Conservation (phyloP, 2,797 vertebrate species). For the Loris lydekkerianus region DNA sequence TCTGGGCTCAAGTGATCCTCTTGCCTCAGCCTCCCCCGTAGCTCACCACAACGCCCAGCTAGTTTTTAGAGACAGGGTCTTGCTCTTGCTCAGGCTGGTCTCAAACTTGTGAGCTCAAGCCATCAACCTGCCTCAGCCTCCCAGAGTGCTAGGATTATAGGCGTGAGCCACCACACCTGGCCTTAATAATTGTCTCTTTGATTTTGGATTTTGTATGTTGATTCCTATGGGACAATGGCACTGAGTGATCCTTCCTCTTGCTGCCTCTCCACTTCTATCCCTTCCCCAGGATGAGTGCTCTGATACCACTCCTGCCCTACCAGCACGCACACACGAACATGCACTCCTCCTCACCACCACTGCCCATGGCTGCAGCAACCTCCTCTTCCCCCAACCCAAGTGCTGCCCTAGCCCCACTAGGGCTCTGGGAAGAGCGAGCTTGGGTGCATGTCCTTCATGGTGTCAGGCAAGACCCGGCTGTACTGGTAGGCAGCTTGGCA, state of each 20-base stretch:
- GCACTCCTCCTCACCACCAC: background rate
- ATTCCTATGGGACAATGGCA: background rate
- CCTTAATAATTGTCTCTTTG: background rate
- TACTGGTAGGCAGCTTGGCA: background rate
- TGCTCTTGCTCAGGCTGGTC: too few species aligned
- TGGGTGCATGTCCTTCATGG: too few species aligned
- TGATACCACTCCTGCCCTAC: background rate
- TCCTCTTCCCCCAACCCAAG: background rate
- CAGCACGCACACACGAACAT: background rate
- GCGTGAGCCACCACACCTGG: too few species aligned
- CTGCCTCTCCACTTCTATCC: too few species aligned
- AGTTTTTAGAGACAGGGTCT: too few species aligned
- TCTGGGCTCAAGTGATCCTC: too few species aligned
- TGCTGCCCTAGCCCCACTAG: fast-evolving
- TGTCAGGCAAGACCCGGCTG: background rate
- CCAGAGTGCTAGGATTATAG: too few species aligned
- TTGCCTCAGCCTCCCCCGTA: too few species aligned
- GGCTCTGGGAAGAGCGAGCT: background rate
- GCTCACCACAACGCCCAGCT: too few species aligned
- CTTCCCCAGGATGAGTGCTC: background rate
- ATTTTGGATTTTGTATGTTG: background rate
- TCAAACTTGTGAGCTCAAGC: too few species aligned
- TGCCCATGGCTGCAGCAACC: background rate
- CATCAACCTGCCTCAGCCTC: too few species aligned
- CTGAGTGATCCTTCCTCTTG: background rate